These are phyloP conservation scores for Reinhardtius hippoglossoides DNA, from an alignment of 2,113 vertebrate species.

Conservation along the genomic window DNA sequence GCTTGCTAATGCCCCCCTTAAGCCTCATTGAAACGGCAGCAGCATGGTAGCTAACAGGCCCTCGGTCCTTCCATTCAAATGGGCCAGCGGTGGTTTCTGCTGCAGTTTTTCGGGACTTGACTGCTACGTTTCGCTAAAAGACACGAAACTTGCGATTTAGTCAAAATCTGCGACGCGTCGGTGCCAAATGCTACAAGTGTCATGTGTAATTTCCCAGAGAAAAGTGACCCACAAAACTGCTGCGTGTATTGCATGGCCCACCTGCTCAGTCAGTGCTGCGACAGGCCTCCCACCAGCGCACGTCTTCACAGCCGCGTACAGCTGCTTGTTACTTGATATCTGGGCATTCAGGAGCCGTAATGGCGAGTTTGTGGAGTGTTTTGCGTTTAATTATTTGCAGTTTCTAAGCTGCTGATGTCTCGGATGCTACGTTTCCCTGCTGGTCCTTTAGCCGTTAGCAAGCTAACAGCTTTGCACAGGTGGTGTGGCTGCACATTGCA, in stretches of 20 bases:
- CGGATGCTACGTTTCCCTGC: background rate
- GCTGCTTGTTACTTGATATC: background rate
- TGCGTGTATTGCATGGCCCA: slow-evolving; percentile 79
- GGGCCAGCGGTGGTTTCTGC: slow-evolving; percentile 10
- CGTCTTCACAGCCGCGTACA: background rate
- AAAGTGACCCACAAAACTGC: slow-evolving; percentile 65
- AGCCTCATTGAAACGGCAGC: slow-evolving; percentile 75
- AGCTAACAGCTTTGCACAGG: slow-evolving; percentile 61
- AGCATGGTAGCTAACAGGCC: slow-evolving; percentile 81
- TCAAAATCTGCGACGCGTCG: background rate
- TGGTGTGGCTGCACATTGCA: slow-evolving; percentile 59
- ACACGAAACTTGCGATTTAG: background rate
- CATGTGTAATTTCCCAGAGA: slow-evolving; percentile 20
- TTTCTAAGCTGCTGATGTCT: background rate
- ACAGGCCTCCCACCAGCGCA: slow-evolving; percentile 71
- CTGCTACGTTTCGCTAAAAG: background rate
- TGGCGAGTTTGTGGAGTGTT: background rate
- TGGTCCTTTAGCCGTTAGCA: slow-evolving; percentile 44
- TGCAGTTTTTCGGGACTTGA: background rate
- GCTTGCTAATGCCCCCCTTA: slow-evolving; percentile 77
- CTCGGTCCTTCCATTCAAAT: slow-evolving; percentile 68
- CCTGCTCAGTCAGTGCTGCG: slow-evolving; percentile 65
- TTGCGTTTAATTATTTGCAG: background rate
- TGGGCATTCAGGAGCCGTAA: fast-evolving
- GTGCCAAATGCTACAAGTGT: slow-evolving; percentile 24